These are phyloP conservation scores for Distichodus sexfasciatus DNA, from an alignment of 2,797 vertebrate genomes.

Conservation along the genomic window DNA sequence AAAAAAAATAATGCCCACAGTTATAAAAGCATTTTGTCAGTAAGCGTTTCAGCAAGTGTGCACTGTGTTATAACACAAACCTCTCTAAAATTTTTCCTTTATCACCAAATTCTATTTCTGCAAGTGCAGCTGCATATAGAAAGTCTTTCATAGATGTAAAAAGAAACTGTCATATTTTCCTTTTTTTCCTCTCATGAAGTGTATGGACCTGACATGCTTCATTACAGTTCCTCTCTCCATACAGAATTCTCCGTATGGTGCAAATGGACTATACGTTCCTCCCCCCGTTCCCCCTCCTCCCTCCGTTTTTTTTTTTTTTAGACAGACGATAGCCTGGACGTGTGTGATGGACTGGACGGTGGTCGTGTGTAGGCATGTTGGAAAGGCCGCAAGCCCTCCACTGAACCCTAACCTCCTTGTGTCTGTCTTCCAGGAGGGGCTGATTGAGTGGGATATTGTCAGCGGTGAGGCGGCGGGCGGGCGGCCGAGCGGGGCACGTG, in stretches of 20 bases:
- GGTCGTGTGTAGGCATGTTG: slow-evolving; percentile 38
- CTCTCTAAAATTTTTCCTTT: no score
- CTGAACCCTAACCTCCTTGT: slow-evolving; percentile 51
- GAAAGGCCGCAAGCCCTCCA: slow-evolving; percentile 41
- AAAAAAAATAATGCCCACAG: no score
- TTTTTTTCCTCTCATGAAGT: no score
- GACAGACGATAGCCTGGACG: slow-evolving; percentile 21
- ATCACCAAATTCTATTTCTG: no score
- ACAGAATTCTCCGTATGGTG: slow-evolving; percentile 37
- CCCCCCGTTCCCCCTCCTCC: background rate
- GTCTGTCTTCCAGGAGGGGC: slow-evolving; percentile 57
- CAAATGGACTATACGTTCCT: slow-evolving; percentile 35
- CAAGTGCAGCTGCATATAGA: no score
- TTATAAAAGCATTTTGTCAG: background rate
- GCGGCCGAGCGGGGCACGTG: slow-evolving; percentile 33
- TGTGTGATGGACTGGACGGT: slow-evolving; percentile 35
- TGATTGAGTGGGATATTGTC: slow-evolving; percentile 51
- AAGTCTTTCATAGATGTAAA: no score
- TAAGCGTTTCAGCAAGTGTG: no score
- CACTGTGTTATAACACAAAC: no score
- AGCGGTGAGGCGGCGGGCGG: slow-evolving; percentile 15
- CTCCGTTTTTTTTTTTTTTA: slow-evolving; percentile 38
- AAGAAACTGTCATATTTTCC: no score
- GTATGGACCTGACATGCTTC: slow-evolving; percentile 33
- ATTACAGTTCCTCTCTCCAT: slow-evolving; percentile 42